Percentiles rank a stretch among this genome's conserved stretches.
phyloP scores from a whole-genome alignment of 2,797 vertebrate species.

The Alectoris magna region DNA sequence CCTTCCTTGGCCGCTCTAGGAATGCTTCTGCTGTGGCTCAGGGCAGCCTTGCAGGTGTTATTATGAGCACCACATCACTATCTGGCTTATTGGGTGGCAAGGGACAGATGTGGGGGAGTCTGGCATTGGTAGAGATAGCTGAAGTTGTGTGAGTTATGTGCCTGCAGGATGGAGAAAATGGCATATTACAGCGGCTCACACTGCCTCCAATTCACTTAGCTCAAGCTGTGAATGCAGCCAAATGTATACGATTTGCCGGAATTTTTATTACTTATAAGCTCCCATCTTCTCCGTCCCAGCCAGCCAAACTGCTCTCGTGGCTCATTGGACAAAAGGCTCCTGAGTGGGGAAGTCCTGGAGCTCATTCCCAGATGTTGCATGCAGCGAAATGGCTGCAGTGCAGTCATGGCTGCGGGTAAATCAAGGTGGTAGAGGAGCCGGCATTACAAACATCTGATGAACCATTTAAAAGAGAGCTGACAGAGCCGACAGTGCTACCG shows the following conservation, averaged over 20 bases:
- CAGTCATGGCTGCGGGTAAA: neutral
- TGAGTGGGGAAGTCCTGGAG: neutral
- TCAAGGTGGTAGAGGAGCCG: neutral
- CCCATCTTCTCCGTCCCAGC: neutral
- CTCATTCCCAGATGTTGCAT: neutral
- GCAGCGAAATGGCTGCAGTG: constrained; percentile 7
- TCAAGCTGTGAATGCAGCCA: constrained; percentile 24
- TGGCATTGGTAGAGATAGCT: neutral
- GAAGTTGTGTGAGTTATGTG: constrained; percentile 6
- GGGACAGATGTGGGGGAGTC: neutral
- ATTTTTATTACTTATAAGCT: constrained; percentile 39
- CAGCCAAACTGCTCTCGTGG: neutral
- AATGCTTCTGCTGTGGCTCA: neutral
- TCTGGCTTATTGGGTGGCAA: neutral
- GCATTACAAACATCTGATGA: neutral
- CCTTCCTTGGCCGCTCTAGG: neutral
- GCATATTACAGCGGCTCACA: neutral
- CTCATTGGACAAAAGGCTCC: neutral
- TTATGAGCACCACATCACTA: neutral
- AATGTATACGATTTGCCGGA: neutral
- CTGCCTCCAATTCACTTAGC: constrained; percentile 21
- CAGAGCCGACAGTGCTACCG: neutral
- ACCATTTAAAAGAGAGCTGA: neutral
- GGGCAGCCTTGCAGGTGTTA: neutral
- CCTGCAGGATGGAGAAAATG: constrained; percentile 14